phyloP scores from a whole-genome alignment of 2,797 vertebrate species.

The Muraenolepis orangiensis region DNA sequence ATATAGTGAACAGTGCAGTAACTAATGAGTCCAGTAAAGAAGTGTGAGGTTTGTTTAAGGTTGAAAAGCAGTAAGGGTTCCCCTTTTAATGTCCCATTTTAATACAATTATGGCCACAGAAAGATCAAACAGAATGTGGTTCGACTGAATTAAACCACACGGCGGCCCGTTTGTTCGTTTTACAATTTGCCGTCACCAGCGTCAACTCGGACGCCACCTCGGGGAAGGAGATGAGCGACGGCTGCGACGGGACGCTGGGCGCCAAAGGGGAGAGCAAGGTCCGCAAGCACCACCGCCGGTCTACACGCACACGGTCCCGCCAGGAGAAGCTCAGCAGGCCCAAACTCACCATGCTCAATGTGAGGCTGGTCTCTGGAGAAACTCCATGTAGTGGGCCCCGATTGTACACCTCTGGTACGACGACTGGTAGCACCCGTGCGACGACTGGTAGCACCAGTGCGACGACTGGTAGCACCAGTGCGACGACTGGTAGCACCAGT shows the following conservation, averaged over 20 bases:
- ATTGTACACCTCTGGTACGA: too few species aligned
- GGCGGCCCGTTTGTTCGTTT: neutral
- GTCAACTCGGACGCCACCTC: constrained; percentile 87
- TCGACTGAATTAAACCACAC: neutral
- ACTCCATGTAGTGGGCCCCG: neutral
- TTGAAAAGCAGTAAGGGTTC: too few species aligned
- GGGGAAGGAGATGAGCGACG: constrained; percentile 92
- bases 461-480: too few species aligned
- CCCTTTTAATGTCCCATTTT: neutral
- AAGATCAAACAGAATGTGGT: neutral
- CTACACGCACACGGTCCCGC: constrained; percentile 85
- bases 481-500: too few species aligned
- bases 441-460: too few species aligned
- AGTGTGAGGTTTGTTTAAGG: too few species aligned
- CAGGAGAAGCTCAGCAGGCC: constrained; percentile 88
- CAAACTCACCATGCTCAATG: constrained; percentile 93
- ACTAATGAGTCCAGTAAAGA: too few species aligned
- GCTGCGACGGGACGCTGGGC: constrained; percentile 82
- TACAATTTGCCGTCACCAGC: constrained; percentile 56
- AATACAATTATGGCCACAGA: neutral
- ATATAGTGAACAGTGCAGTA: too few species aligned
- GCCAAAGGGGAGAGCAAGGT: constrained; percentile 83
- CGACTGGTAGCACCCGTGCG: too few species aligned
- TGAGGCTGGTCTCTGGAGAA: constrained; percentile 64
- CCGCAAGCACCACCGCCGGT: constrained; percentile 89